phyloP scores from a whole-genome alignment of 2,797 vertebrate species.

The Lagodon rhomboides region DNA sequence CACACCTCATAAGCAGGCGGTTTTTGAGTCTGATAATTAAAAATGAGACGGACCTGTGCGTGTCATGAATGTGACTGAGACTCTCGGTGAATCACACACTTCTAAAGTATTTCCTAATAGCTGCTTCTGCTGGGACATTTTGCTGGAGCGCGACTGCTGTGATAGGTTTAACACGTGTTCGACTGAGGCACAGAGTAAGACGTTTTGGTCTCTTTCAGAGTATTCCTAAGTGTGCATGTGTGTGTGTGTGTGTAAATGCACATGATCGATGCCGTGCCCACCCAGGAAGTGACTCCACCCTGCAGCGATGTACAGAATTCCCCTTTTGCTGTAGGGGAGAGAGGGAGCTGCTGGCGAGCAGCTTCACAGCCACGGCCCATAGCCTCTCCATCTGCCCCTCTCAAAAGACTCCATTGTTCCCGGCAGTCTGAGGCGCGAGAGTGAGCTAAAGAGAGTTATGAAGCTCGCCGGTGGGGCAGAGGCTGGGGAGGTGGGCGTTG shows the following conservation, averaged over 20 bases:
- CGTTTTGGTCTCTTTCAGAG: conserved; percentile 44
- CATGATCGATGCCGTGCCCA: conserved; percentile 67
- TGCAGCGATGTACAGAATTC: conserved; percentile 74
- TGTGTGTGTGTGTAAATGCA: conserved; percentile 43
- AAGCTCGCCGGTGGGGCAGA: conserved; percentile 69
- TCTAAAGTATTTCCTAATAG: conserved; percentile 47
- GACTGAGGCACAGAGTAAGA: conserved; percentile 22
- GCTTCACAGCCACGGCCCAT: conserved; percentile 62
- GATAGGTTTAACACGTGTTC: conserved; percentile 57
- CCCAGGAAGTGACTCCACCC: conserved; percentile 85
- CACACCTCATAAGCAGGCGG: conserved; percentile 14
- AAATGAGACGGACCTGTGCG: conserved; percentile 43
- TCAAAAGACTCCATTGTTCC: conserved; percentile 88
- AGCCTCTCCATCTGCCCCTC: conserved; percentile 74
- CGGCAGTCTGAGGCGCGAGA: conserved; percentile 66
- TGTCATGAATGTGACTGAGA: conserved; percentile 32
- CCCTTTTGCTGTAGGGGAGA: conserved; percentile 53
- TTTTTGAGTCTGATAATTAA: conserved; percentile 42
- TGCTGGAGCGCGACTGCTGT: conserved; percentile 42
- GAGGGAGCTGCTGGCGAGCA: conserved; percentile 53
- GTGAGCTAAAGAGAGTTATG: conserved; percentile 77
- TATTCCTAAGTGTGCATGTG: conserved; percentile 30
- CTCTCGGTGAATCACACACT: conserved; percentile 52
- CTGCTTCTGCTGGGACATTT: conserved; percentile 44
- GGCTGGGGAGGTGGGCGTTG: conserved; percentile 75